These are phyloP conservation scores for Quiscalus mexicanus DNA, from an alignment of 2,113 vertebrate genomes.

Conservation along the genomic window DNA sequence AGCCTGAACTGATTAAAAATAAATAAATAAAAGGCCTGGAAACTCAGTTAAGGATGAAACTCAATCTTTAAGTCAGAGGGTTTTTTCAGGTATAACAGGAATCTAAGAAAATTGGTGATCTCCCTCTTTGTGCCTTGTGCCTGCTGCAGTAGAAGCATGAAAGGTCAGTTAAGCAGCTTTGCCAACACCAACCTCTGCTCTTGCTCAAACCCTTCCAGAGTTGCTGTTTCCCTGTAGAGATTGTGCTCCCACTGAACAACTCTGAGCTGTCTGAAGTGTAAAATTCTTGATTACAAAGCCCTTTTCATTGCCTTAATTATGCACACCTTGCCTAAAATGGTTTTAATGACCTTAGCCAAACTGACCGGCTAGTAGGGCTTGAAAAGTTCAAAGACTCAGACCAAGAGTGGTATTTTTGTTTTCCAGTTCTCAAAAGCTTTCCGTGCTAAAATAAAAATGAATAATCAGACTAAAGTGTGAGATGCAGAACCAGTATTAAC, in stretches of 20 bases:
- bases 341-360: not conserved
- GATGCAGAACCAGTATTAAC: not conserved
- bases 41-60: constrained; percentile 47
- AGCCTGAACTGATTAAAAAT: constrained; percentile 63
- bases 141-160: not conserved
- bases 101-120: not conserved
- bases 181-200: not conserved
- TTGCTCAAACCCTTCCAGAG: not conserved
- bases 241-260: not conserved
- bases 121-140: not conserved
- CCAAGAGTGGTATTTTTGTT: not conserved
- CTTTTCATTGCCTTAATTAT: not conserved
- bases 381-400: not conserved
- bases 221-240: not conserved
- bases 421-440: not conserved
- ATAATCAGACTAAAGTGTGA: not conserved
- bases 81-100: constrained; percentile 19
- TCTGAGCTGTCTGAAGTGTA: not conserved
- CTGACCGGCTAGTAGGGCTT: not conserved
- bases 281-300: not conserved
- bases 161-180: not conserved
- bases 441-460: not conserved
- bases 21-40: constrained; percentile 65
- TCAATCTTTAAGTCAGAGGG: not conserved
- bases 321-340: not conserved